Percentiles rank a stretch among this genome's conserved stretches.
phyloP scores from a whole-genome alignment of 2,797 vertebrate genomes.

The Sardinella longiceps region DNA sequence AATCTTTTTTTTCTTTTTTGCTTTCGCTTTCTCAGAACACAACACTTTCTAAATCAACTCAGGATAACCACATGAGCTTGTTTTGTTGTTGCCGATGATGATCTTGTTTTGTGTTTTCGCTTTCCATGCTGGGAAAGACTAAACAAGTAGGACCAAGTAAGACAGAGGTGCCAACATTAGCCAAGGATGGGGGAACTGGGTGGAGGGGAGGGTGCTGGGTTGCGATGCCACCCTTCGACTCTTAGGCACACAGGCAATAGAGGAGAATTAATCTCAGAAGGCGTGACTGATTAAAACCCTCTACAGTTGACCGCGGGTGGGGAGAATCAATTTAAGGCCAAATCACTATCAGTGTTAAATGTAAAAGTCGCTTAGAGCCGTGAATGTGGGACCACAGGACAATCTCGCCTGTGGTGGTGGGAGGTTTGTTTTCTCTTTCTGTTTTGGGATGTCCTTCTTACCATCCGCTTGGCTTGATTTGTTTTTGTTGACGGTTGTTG shows the following conservation, averaged over 20 bases:
- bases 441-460: conserved; percentile 39
- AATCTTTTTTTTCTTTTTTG: conserved; percentile 28
- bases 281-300: conserved; percentile 60
- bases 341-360: conserved; percentile 47
- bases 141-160: conserved; percentile 64
- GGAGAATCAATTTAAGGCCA: conserved; percentile 57
- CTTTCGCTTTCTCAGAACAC: conserved; percentile 19
- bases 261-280: conserved; percentile 61
- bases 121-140: conserved; percentile 69
- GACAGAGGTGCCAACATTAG: conserved; percentile 79
- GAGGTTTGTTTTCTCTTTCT: conserved; percentile 28
- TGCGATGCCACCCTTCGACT: conserved; percentile 45
- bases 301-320: conserved; percentile 53
- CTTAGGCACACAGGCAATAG: conserved; percentile 64
- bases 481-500: conserved; percentile 68
- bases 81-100: conserved; percentile 53
- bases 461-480: conserved; percentile 14
- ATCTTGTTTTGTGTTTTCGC: conserved; percentile 52
- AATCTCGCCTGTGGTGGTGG: background rate
- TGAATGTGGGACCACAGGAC: background rate
- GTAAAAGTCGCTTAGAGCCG: background rate
- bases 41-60: conserved; percentile 51
- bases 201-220: conserved; percentile 47
- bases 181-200: conserved; percentile 50
- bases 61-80: conserved; percentile 69